Conservation (phyloP, 2,797 vertebrate genomes). For the Spea hammondii region DNA sequence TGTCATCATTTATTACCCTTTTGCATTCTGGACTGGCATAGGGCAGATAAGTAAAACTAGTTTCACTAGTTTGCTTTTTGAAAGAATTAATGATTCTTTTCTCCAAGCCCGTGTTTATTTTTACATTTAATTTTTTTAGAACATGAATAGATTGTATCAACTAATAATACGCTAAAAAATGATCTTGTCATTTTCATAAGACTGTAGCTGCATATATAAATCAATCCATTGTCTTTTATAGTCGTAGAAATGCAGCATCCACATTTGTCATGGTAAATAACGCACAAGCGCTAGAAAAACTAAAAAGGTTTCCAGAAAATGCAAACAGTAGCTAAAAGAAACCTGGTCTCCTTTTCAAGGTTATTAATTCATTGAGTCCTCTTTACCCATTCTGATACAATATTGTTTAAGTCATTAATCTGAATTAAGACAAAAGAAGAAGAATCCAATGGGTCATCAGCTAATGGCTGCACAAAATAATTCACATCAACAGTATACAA, state of each 20-base stretch:
- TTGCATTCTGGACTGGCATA: conserved; percentile 65
- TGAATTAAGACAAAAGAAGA: conserved; percentile 30
- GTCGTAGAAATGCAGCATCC: not conserved
- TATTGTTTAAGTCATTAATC: conserved; percentile 24
- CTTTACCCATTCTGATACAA: conserved; percentile 4
- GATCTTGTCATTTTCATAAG: not conserved
- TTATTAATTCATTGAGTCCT: conserved; percentile 21
- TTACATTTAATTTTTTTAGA: not conserved
- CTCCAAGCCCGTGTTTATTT: not conserved
- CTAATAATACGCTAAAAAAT: no score
- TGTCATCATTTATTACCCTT: conserved; percentile 62
- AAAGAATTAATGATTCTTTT: conserved; percentile 29
- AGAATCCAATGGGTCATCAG: conserved; percentile 21
- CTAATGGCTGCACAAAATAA: conserved; percentile 38
- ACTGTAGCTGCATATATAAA: not conserved
- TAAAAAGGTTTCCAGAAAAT: conserved; percentile 21
- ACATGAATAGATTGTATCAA: not conserved
- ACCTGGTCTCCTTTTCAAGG: conserved; percentile 39
- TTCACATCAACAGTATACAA: conserved; percentile 33
- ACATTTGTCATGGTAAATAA: conserved; percentile 12
- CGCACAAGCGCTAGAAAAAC: not conserved
- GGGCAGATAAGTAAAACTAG: conserved; percentile 65
- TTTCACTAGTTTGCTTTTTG: conserved; percentile 54
- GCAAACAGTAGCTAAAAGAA: not conserved
- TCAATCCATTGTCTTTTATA: not conserved